These are phyloP conservation scores for Neuroscelio doddi DNA, from an alignment of 2,888 invertebrate species.

Conservation along the genomic window DNA sequence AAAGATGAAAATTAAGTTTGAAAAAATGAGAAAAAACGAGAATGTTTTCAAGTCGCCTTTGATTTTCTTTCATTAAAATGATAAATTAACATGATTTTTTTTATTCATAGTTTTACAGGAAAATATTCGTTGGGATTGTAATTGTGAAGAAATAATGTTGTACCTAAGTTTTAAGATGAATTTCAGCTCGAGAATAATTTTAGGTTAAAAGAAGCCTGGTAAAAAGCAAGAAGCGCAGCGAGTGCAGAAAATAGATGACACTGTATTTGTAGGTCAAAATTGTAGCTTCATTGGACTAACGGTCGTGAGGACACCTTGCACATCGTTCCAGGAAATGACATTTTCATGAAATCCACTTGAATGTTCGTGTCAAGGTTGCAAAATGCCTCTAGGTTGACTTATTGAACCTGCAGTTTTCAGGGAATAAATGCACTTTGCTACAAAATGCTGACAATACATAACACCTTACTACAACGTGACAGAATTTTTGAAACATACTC, in stretches of 20 bases:
- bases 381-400: slow-evolving; percentile 1
- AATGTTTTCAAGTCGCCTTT: no score
- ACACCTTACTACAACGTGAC: not conserved
- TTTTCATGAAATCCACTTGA: slow-evolving; percentile 6
- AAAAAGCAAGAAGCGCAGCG: not conserved
- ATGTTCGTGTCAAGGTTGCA: slow-evolving; percentile 2
- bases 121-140: no score
- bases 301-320: not conserved
- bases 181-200: not conserved
- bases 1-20: no score
- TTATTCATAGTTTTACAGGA: no score
- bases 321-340: slow-evolving; percentile 13
- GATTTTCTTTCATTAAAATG: no score
- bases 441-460: not conserved
- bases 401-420: not conserved
- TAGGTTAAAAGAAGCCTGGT: not conserved
- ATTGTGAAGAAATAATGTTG: no score
- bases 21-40: no score
- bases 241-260: not conserved
- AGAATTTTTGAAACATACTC: not conserved
- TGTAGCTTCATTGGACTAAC: slow-evolving; percentile 11
- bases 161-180: no score
- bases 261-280: slow-evolving; percentile 23
- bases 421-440: not conserved
- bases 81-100: no score